Percentiles rank a stretch among this genome's conserved stretches.
These are phyloP conservation scores for Globicephala melas DNA, from an alignment of 2,113 vertebrate genomes.

Conservation along the genomic window DNA sequence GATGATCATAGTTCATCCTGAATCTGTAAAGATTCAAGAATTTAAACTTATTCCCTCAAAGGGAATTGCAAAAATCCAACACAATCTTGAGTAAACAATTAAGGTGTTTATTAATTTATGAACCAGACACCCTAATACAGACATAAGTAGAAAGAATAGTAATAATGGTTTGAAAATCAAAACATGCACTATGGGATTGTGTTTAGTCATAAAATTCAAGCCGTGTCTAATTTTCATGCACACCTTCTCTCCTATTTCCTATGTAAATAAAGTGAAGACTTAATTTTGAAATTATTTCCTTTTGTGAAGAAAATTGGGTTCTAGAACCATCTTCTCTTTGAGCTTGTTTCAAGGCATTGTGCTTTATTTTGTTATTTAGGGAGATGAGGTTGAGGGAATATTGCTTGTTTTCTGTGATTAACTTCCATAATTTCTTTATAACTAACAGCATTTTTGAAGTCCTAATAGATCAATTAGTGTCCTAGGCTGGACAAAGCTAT, in stretches of 20 bases:
- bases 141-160: background rate
- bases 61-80: background rate
- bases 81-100: background rate
- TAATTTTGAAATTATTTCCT: background rate
- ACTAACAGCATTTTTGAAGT: background rate
- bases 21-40: background rate
- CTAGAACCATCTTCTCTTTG: background rate
- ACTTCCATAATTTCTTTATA: background rate
- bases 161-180: background rate
- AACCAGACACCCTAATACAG: background rate
- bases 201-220: background rate
- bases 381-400: background rate
- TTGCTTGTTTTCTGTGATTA: background rate
- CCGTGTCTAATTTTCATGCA: background rate
- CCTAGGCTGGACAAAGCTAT: background rate
- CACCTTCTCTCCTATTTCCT: background rate
- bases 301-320: background rate
- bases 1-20: background rate
- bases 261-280: background rate
- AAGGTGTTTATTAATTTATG: background rate
- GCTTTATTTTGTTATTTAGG: background rate
- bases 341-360: background rate
- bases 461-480: background rate
- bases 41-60: background rate
- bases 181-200: background rate